These are phyloP conservation scores for Callyntrura sp. DNA, from an alignment of 2,888 invertebrate species.

Conservation along the genomic window DNA sequence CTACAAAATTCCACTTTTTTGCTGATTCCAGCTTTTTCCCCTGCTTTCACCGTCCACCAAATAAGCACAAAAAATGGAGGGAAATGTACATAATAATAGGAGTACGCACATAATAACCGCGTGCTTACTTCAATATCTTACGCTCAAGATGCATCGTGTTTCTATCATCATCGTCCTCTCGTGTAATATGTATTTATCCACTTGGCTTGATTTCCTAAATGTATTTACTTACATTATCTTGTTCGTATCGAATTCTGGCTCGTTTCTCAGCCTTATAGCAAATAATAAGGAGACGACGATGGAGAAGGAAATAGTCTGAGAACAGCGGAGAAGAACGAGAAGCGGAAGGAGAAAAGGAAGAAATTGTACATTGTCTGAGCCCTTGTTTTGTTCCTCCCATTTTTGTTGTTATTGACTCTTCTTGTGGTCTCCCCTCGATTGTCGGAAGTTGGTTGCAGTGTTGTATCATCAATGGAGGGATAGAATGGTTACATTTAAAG, in stretches of 20 bases:
- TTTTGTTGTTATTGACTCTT: constrained; percentile 72
- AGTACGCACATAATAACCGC: not conserved
- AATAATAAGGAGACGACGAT: not conserved
- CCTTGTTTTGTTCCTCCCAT: constrained; percentile 60
- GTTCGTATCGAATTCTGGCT: constrained; percentile 67
- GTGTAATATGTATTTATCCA: constrained; percentile 72
- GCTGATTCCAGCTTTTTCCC: constrained; percentile 34
- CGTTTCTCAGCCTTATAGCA: constrained; percentile 41
- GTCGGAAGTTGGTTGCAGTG: constrained; percentile 64
- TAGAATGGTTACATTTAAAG: not conserved
- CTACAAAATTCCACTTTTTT: constrained; percentile 1
- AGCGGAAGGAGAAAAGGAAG: constrained; percentile 33
- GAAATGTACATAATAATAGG: not conserved
- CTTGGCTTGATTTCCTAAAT: constrained; percentile 76
- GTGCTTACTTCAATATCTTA: not conserved
- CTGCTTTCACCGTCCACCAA: constrained; percentile 24
- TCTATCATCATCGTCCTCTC: constrained; percentile 23
- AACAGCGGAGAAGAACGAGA: constrained; percentile 23
- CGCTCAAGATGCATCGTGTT: constrained; percentile 27
- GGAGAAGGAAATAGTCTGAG: not conserved
- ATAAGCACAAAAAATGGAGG: not conserved
- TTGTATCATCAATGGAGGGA: not conserved
- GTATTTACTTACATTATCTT: constrained; percentile 72
- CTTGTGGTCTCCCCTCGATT: constrained; percentile 76
- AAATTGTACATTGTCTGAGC: constrained; percentile 47